phyloP scores from a whole-genome alignment of 1,140 invertebrate genomes.

The Leucophenga varia region DNA sequence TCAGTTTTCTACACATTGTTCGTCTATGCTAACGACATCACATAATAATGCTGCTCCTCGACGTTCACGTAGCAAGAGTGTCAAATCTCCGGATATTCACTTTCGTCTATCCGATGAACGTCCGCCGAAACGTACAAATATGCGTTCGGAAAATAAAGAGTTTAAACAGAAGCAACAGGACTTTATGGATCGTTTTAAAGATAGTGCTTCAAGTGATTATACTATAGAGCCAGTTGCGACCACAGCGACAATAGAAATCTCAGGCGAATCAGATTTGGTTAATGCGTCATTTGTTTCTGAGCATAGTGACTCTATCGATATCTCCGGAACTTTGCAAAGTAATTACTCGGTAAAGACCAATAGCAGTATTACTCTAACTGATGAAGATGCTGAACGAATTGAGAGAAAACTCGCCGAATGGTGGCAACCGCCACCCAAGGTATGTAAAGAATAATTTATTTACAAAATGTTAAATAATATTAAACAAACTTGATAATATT shows the following conservation, averaged over 20 bases:
- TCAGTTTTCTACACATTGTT: too few relatives aligned
- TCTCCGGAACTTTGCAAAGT: background rate
- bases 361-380: too few relatives aligned
- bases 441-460: constrained; percentile 7
- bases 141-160: constrained; percentile 63
- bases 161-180: constrained; percentile 62
- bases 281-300: constrained; percentile 20
- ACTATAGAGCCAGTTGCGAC: background rate
- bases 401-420: constrained; percentile 5
- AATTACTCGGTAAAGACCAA: too few relatives aligned
- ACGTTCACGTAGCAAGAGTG: background rate
- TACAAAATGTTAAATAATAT: background rate
- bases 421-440: constrained; percentile 35
- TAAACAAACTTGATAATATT: background rate
- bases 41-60: constrained; percentile 1
- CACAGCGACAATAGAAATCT: background rate
- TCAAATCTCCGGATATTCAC: constrained; percentile 6
- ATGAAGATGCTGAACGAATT: too few relatives aligned
- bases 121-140: constrained; percentile 32
- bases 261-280: constrained; percentile 13
- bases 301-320: constrained; percentile 23
- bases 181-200: constrained; percentile 57
- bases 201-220: constrained; percentile 16
- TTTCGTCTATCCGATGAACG: too few relatives aligned
- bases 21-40: too few relatives aligned